phyloP scores from a whole-genome alignment of 2,888 invertebrate species.

The Philopedon plagiatum region DNA sequence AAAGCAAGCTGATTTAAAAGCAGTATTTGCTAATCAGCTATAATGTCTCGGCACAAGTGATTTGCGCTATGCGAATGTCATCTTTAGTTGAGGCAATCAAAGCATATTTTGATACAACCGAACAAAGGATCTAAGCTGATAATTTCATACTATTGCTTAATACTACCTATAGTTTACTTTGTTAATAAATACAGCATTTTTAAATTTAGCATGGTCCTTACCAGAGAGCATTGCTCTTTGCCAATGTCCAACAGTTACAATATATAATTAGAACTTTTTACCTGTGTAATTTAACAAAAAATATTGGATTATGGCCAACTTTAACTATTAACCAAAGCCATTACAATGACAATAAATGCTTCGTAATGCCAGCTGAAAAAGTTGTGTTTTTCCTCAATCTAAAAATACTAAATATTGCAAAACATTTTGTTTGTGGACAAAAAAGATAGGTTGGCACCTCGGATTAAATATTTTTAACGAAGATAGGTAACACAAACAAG shows the following conservation, averaged over 20 bases:
- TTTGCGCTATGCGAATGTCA: too few species aligned
- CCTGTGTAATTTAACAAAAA: not conserved
- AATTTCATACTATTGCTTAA: too few species aligned
- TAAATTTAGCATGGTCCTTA: slow-evolving; percentile 1
- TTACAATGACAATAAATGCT: not conserved
- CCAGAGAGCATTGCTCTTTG: slow-evolving; percentile 1
- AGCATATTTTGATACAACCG: too few species aligned
- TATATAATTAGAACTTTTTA: slow-evolving; percentile 1
- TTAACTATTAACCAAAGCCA: not conserved
- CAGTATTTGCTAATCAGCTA: too few species aligned
- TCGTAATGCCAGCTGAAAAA: not conserved
- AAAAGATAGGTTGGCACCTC: too few species aligned
- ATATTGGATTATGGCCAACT: slow-evolving; percentile 2
- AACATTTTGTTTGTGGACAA: too few species aligned
- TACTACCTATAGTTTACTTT: not conserved
- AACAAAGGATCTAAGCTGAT: too few species aligned
- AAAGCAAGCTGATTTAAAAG: too few species aligned
- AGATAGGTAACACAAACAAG: too few species aligned
- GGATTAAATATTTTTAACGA: too few species aligned
- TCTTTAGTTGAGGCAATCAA: too few species aligned
- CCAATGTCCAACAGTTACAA: not conserved
- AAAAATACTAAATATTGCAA: not conserved
- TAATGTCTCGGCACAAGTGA: too few species aligned
- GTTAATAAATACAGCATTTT: not conserved
- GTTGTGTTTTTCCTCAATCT: not conserved